phyloP scores from a whole-genome alignment of 2,797 vertebrate species.

The Sebastolobus altivelis region DNA sequence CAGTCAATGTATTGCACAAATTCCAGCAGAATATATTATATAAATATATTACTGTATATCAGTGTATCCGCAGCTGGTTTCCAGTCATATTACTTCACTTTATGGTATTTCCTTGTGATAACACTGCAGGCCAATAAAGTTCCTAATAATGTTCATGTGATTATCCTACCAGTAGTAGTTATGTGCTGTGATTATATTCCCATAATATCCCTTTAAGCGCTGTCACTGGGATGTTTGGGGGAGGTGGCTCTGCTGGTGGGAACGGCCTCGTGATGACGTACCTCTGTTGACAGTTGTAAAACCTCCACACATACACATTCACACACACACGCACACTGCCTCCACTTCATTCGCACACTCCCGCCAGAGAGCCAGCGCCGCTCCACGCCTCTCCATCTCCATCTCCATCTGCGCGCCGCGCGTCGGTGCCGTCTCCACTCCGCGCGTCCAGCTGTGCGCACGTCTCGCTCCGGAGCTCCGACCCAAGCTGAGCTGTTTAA shows the following conservation, averaged over 20 bases:
- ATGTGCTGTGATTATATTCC: background rate
- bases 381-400: slow-evolving; percentile 21
- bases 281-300: slow-evolving; percentile 75
- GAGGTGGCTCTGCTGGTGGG: slow-evolving; percentile 47
- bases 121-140: too few species aligned
- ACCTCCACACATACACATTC: slow-evolving; percentile 23
- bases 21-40: too few species aligned
- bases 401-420: slow-evolving; percentile 8
- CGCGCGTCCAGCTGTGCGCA: slow-evolving; percentile 45
- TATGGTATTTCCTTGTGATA: background rate
- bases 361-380: slow-evolving; percentile 15
- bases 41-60: too few species aligned
- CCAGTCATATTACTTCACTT: background rate
- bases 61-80: background rate
- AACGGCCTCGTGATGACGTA: slow-evolving; percentile 47
- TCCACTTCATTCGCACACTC: slow-evolving; percentile 8
- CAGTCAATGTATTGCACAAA: too few species aligned
- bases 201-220: background rate
- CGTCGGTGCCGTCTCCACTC: background rate
- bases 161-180: background rate
- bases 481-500: background rate
- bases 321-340: slow-evolving; percentile 19
- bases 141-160: too few species aligned
- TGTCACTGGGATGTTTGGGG: background rate
- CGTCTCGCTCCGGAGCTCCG: slow-evolving; percentile 15